These are phyloP conservation scores for Cactoblastis cactorum DNA, from an alignment of 2,888 invertebrate genomes.

Conservation along the genomic window DNA sequence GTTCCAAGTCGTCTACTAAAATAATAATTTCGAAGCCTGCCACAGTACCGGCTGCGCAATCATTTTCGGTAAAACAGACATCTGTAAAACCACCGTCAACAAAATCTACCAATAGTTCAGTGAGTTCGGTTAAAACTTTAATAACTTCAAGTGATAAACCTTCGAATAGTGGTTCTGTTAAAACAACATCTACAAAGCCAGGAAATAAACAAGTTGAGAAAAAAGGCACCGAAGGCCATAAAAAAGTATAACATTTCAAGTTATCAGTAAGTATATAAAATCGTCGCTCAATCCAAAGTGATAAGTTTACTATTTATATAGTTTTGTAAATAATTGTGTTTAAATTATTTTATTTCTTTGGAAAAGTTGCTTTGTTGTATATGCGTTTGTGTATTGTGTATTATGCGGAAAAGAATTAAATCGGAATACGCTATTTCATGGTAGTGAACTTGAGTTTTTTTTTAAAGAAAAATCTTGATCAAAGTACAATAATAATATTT, in stretches of 20 bases:
- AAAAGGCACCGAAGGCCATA: slow-evolving; percentile 30
- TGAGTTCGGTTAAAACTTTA: slow-evolving; percentile 7
- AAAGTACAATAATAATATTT: too few relatives aligned
- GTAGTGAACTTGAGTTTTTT: too few relatives aligned
- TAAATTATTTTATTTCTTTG: too few relatives aligned
- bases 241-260: slow-evolving; percentile 39
- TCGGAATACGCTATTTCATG: too few relatives aligned
- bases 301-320: slow-evolving; percentile 28
- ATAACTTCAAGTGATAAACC: slow-evolving; percentile 6
- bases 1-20: background rate
- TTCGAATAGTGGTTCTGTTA: slow-evolving; percentile 1
- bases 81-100: slow-evolving; percentile 20
- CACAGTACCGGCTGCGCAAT: background rate
- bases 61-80: slow-evolving; percentile 11
- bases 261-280: slow-evolving; percentile 31
- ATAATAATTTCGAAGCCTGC: background rate
- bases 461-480: too few relatives aligned
- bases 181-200: slow-evolving; percentile 19
- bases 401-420: too few relatives aligned
- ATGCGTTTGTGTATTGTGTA: too few relatives aligned
- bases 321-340: background rate
- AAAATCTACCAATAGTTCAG: slow-evolving; percentile 1
- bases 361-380: too few relatives aligned
- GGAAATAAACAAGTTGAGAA: slow-evolving; percentile 27
- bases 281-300: slow-evolving; percentile 48